Base-by-base conservation (phyloP, 2,888 invertebrate genomes). In the Helleia helle region DNA sequence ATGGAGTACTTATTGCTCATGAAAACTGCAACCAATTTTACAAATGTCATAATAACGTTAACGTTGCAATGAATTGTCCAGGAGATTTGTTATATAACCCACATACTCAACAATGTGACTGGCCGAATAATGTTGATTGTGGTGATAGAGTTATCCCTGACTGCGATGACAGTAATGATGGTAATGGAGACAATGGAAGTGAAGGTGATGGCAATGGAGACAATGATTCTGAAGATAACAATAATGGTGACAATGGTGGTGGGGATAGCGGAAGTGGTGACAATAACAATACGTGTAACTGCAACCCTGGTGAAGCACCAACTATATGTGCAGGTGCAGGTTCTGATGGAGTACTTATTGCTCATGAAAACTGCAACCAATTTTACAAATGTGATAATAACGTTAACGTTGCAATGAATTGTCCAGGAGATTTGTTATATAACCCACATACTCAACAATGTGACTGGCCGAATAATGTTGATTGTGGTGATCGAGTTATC, bases 391-490 rank as follows among this genome's bases (percentile, higher is more conserved):
- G 59, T 34, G 27, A 37, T 26, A 18, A 49, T 1, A 52, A 55
- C 8, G 4, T 14, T 1, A 55, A 57, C 1, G 46, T 56, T 8
- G 30, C 44, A 1, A 0, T 49, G 0, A 29, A 18, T 1, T 67
- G 67, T 40, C 49, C 49, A 0, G 36, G 18, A 0, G 46, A 42
- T 9, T 54, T 68, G 1, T 45, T 62, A 14, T 70, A 53, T 43
- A 63, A 65, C 27, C 56, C 60, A 0, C 24, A 43, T n/a, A 59
- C 45, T 1, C 41, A 51, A 12, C 40, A 41, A 4, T 70, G 69
- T 43, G 65, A 66, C 11, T 66, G 62, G 62, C 52, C 65, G 4
- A 25, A 44, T 1, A 56, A 55, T 14, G 66, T 70, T 3, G 44
- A 51, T 18, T 70, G 69, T 36, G 58, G 54, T 2, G 52, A 54